These are phyloP conservation scores for Cetonia aurata DNA, from an alignment of 2,888 invertebrate species.

Conservation along the genomic window DNA sequence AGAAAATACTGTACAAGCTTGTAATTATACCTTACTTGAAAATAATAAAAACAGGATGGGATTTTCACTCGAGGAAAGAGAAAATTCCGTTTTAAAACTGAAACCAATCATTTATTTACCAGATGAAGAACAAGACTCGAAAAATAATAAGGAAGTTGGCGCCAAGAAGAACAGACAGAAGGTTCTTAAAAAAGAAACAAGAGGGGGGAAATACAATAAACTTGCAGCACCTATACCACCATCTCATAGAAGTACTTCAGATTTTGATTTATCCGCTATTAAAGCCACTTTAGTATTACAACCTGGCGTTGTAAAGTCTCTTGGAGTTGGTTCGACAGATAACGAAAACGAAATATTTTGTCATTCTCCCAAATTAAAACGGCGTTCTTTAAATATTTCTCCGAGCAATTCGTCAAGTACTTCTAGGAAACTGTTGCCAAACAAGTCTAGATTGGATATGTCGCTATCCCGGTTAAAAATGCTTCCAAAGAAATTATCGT, in stretches of 20 bases:
- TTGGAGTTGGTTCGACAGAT: slow-evolving; percentile 52
- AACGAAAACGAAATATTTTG: slow-evolving; percentile 53
- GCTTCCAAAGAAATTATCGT: slow-evolving; percentile 70
- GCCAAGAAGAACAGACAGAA: background rate
- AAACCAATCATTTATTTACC: background rate
- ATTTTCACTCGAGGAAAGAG: background rate
- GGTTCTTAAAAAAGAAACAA: slow-evolving; percentile 43
- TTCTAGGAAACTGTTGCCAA: slow-evolving; percentile 47
- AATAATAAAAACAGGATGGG: slow-evolving; percentile 20
- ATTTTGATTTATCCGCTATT: slow-evolving; percentile 58
- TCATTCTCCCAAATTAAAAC: slow-evolving; percentile 60
- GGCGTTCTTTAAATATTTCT: slow-evolving; percentile 53
- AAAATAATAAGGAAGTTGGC: background rate
- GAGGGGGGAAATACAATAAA: slow-evolving; percentile 70
- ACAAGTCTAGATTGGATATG: slow-evolving; percentile 47
- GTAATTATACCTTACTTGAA: slow-evolving; percentile 27
- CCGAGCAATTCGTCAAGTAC: slow-evolving; percentile 44
- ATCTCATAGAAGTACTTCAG: slow-evolving; percentile 37
- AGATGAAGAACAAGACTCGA: background rate
- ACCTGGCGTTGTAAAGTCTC: slow-evolving; percentile 64
- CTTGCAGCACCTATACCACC: slow-evolving; percentile 69
- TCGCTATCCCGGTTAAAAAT: slow-evolving; percentile 65
- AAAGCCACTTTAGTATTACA: slow-evolving; percentile 68
- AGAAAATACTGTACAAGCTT: slow-evolving; percentile 31
- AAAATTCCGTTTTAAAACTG: slow-evolving; percentile 6